These are phyloP conservation scores for Climacteris rufus DNA, from an alignment of 2,113 vertebrate genomes.

Conservation along the genomic window DNA sequence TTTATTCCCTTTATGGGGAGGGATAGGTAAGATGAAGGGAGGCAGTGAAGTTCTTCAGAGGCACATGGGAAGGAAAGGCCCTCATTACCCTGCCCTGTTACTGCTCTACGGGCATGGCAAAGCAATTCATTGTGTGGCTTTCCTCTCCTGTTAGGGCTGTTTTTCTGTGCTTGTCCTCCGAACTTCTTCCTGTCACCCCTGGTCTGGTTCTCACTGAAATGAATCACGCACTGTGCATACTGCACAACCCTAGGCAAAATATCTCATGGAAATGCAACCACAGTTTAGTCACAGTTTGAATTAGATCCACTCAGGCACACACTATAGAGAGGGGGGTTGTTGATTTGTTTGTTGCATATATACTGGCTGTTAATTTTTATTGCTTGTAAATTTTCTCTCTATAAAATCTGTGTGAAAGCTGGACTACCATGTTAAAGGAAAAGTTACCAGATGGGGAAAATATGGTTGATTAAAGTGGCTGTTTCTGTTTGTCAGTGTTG, in stretches of 20 bases:
- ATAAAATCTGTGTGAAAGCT: conserved; percentile 40
- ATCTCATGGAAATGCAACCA: conserved; percentile 23
- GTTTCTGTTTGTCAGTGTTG: conserved; percentile 45
- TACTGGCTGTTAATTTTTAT: conserved; percentile 38
- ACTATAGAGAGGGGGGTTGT: not conserved
- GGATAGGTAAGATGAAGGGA: not conserved
- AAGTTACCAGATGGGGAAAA: conserved; percentile 61
- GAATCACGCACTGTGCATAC: conserved; percentile 15
- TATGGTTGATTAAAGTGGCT: conserved; percentile 38
- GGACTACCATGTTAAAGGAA: conserved; percentile 15
- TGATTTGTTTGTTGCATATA: conserved; percentile 34
- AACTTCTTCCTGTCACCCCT: conserved; percentile 13
- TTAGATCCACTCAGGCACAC: conserved; percentile 24
- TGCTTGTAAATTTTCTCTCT: conserved; percentile 35
- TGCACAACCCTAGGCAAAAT: conserved; percentile 37
- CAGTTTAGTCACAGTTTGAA: conserved; percentile 44
- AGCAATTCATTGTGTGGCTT: not conserved
- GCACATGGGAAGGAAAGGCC: not conserved
- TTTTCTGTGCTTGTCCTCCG: not conserved
- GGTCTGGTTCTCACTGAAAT: conserved; percentile 17
- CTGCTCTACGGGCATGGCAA: not conserved
- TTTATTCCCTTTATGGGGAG: not conserved
- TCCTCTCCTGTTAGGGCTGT: not conserved
- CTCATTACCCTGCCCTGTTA: not conserved
- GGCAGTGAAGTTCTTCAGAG: not conserved